phyloP scores from a whole-genome alignment of 2,888 invertebrate species.

The Drosophila borborema region DNA sequence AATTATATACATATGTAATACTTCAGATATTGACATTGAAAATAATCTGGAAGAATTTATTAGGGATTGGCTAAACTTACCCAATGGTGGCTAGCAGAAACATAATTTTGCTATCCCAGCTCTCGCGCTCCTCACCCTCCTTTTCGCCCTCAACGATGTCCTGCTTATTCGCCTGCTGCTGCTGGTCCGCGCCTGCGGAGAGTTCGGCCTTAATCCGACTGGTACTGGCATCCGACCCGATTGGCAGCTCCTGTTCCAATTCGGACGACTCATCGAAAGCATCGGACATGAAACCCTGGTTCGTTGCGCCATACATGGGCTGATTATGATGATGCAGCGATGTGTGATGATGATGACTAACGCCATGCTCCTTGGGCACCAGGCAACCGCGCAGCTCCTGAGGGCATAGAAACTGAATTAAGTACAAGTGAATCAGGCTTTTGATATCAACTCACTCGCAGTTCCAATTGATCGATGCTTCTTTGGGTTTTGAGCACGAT shows the following conservation, averaged over 20 bases:
- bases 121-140: constrained; percentile 91
- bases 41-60: neutral
- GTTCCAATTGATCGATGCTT: constrained; percentile 93
- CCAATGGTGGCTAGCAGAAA: constrained; percentile 97
- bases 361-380: constrained; percentile 90
- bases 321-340: constrained; percentile 78
- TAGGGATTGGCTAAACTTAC: constrained; percentile 47
- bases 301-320: constrained; percentile 93
- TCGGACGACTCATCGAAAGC: constrained; percentile 83
- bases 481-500: constrained; percentile 88
- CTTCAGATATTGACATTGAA: no score
- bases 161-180: constrained; percentile 66
- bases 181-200: constrained; percentile 48
- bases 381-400: constrained; percentile 92
- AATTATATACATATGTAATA: neutral
- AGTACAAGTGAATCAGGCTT: neutral
- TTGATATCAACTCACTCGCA: constrained; percentile 88
- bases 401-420: neutral
- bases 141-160: constrained; percentile 89
- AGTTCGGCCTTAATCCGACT: constrained; percentile 81
- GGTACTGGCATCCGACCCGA: constrained; percentile 83
- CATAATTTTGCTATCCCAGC: constrained; percentile 97
- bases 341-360: constrained; percentile 85
- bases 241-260: constrained; percentile 73
- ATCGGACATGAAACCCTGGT: constrained; percentile 89